Evolutionary conservation across 2,113 vertebrate genomes (phyloP).

Genomic region (Camelus dromedarius): DNA sequence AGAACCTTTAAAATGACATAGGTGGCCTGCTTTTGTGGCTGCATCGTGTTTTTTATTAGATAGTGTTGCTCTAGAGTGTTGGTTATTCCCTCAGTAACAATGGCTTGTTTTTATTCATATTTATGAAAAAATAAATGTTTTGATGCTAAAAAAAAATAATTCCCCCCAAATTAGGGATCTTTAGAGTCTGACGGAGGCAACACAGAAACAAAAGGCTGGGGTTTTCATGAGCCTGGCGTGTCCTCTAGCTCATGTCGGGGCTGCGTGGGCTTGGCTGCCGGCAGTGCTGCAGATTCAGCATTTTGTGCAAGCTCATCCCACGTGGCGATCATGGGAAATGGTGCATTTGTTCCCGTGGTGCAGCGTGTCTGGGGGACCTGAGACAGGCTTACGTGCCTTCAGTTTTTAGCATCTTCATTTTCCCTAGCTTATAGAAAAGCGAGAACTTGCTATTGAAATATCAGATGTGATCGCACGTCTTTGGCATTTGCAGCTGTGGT

Average conservation of each 20-base stretch:
- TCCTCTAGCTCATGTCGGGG: not conserved
- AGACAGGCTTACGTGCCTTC: not conserved
- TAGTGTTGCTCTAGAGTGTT: not conserved
- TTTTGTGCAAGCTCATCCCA: rapidly evolving
- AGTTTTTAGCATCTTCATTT: not conserved
- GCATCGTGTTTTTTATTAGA: not conserved
- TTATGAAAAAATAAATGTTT: not conserved
- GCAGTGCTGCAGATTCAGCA: too few relatives aligned
- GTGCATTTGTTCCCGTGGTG: rapidly evolving
- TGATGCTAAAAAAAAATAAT: not conserved
- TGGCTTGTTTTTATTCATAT: not conserved
- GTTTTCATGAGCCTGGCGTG: rapidly evolving
- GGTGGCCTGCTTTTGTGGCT: not conserved
- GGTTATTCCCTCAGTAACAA: not conserved
- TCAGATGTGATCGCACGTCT: not conserved
- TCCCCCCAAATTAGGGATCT: not conserved
- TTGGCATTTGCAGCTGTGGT: slow-evolving; percentile 88
- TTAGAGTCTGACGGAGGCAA: not conserved
- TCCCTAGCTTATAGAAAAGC: not conserved
- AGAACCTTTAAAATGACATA: not conserved
- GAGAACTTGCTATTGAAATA: not conserved
- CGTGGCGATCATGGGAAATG: rapidly evolving
- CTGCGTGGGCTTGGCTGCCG: too few relatives aligned
- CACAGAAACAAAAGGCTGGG: not conserved
- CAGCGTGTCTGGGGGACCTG: not conserved